Conservation (phyloP, 2,888 invertebrate species). For the Chalcis sispes region DNA sequence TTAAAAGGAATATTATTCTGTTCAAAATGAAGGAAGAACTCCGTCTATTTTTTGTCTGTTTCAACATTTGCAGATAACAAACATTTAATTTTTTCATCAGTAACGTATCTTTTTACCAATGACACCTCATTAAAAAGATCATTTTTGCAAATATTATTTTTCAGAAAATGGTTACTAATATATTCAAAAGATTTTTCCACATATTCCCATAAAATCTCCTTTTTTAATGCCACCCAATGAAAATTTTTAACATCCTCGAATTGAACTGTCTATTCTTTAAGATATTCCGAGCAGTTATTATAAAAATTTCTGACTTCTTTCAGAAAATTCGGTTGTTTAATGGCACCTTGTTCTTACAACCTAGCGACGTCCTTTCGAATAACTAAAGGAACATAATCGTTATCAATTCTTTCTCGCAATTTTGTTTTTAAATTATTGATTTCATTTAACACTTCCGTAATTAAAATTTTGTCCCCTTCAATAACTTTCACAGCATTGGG, state of each 20-base stretch:
- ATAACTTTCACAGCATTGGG: conserved; percentile 48
- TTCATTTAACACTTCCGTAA: conserved; percentile 13
- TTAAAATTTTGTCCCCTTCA: conserved; percentile 50
- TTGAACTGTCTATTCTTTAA: neutral
- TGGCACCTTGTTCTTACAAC: neutral
- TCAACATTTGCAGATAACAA: neutral
- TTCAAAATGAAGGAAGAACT: neutral
- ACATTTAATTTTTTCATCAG: neutral
- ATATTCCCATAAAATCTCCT: neutral
- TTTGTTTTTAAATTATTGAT: neutral
- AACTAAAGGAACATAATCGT: neutral
- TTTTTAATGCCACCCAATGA: neutral
- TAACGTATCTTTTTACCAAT: neutral
- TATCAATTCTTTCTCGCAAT: neutral
- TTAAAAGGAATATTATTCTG: neutral
- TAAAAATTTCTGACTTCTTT: neutral
- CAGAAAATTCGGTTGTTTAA: neutral
- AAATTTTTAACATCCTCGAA: neutral
- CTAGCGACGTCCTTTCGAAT: neutral
- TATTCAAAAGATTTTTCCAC: neutral
- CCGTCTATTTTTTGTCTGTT: neutral
- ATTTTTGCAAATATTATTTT: neutral
- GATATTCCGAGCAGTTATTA: neutral
- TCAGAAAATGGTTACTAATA: neutral
- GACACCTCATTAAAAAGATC: neutral